These are phyloP conservation scores for Melanocharis versteri DNA, from an alignment of 2,113 vertebrate genomes.

Conservation along the genomic window DNA sequence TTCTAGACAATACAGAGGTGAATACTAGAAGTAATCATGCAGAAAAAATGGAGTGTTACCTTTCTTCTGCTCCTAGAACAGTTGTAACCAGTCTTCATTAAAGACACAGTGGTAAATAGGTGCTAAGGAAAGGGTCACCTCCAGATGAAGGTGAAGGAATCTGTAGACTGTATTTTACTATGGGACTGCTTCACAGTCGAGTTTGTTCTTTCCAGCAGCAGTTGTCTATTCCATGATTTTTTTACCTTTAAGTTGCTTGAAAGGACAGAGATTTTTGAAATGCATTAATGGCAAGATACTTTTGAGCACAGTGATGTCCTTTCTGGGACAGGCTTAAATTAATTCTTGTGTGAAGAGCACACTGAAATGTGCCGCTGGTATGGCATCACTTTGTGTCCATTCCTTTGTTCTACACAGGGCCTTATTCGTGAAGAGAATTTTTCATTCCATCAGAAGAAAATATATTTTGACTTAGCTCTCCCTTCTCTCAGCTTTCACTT, in stretches of 20 bases:
- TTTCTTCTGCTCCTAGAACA: not conserved
- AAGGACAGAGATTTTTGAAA: not conserved
- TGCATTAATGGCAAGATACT: not conserved
- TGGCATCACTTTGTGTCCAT: not conserved
- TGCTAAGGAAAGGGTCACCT: not conserved
- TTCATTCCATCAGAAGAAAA: not conserved
- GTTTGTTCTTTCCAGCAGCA: not conserved
- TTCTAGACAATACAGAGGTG: not conserved
- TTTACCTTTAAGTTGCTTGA: not conserved
- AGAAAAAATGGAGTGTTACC: not conserved
- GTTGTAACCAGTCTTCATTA: not conserved
- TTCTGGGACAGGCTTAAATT: not conserved
- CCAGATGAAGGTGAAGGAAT: not conserved
- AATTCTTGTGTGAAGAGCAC: not conserved
- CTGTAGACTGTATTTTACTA: not conserved
- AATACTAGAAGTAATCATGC: not conserved
- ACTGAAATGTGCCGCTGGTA: not conserved
- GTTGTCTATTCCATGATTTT: not conserved
- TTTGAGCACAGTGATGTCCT: not conserved
- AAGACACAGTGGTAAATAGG: not conserved
- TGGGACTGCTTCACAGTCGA: not conserved
- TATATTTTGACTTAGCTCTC: not conserved
- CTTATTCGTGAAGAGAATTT: not conserved
- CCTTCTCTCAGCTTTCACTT: not conserved
- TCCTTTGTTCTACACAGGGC: rapidly evolving